A percentile compares a stretch with the other conserved stretches of the same genome.
Evolutionary conservation across 2,113 vertebrate species (phyloP).

Genomic region (Zootoca vivipara): DNA sequence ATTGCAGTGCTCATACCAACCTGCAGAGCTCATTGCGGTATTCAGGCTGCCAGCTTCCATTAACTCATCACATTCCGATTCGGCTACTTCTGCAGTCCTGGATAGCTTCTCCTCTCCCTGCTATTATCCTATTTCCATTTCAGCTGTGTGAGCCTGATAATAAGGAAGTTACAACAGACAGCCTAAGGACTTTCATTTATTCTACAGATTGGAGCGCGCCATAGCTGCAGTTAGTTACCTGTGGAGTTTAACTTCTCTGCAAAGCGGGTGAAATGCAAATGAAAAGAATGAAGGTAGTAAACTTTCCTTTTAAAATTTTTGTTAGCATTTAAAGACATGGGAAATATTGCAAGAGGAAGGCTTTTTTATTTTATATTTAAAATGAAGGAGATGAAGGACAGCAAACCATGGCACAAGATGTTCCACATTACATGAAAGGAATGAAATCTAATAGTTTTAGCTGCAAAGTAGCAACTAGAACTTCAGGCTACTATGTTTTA

Average conservation of each 20-base stretch:
- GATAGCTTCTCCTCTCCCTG: not conserved
- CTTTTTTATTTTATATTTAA: not conserved
- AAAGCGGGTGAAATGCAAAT: constrained; percentile 4
- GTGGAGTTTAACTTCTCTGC: not conserved
- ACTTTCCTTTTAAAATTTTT: constrained; percentile 22
- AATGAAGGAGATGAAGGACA: not conserved
- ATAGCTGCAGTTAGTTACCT: not conserved
- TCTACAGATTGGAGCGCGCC: not conserved
- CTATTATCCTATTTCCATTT: not conserved
- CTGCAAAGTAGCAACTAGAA: not conserved
- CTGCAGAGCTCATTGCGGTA: not conserved
- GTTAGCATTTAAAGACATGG: not conserved
- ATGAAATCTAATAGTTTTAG: not conserved
- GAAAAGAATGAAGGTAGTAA: constrained; percentile 33
- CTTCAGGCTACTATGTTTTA: not conserved
- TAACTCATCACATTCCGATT: not conserved
- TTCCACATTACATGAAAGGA: not conserved
- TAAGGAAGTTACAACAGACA: not conserved
- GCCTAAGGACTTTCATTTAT: not conserved
- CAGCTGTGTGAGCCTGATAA: not conserved
- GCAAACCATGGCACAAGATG: not conserved
- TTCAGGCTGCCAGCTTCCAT: not conserved
- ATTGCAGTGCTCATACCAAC: not conserved
- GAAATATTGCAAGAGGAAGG: fast-evolving
- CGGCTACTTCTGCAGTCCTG: no score